Evolutionary conservation across 2,113 vertebrate species (phyloP).

Genomic region (Euleptes europaea): DNA sequence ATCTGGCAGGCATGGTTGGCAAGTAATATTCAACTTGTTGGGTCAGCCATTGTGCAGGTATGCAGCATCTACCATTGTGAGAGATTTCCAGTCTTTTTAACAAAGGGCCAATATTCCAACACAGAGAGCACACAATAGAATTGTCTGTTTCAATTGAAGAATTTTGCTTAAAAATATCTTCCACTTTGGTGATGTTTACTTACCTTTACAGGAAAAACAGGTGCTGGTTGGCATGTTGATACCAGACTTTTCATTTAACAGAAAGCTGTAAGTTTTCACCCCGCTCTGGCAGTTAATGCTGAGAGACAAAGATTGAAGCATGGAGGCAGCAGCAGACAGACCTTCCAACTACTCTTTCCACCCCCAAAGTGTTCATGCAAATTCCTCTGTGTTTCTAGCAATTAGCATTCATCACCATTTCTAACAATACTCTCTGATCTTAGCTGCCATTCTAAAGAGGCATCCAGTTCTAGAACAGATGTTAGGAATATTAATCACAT

Average conservation of each 20-base stretch:
- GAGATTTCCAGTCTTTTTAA: slow-evolving; percentile 2
- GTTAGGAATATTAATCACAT: slow-evolving; percentile 49
- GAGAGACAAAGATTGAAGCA: not conserved
- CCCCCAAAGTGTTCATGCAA: not conserved
- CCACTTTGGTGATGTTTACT: rapidly evolving
- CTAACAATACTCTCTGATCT: slow-evolving; percentile 41
- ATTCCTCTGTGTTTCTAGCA: slow-evolving; percentile 15
- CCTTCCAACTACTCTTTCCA: not conserved
- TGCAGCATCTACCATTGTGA: too few species aligned
- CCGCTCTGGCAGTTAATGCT: not conserved
- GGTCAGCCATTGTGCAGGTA: too few species aligned
- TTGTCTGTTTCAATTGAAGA: not conserved
- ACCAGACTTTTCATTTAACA: not conserved
- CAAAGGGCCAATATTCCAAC: not conserved
- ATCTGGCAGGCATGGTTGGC: too few species aligned
- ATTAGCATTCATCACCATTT: slow-evolving; percentile 8
- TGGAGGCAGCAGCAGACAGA: not conserved
- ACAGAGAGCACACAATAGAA: not conserved
- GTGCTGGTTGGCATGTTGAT: not conserved
- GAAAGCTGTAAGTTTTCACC: not conserved
- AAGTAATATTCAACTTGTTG: too few species aligned
- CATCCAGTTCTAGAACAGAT: slow-evolving; percentile 37
- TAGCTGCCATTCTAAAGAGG: slow-evolving; percentile 31
- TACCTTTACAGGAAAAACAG: not conserved
- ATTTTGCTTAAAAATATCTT: too few species aligned